Evolutionary conservation across 2,888 invertebrate species (phyloP).

Genomic region (Fragum fragum): DNA sequence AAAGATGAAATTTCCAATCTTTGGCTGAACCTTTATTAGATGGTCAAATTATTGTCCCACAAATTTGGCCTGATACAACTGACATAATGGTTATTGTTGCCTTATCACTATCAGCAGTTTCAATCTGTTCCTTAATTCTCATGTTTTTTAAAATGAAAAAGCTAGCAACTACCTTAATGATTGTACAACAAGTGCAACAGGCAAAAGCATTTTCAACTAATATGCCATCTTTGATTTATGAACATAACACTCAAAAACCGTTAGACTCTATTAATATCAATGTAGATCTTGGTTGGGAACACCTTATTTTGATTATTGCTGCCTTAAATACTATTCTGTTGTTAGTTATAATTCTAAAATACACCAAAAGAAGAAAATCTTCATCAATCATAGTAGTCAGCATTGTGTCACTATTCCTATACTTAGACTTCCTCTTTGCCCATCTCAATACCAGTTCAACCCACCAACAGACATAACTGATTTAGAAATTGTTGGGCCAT

Average conservation of each 20-base stretch:
- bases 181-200: constrained; percentile 1
- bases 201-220: constrained; percentile 11
- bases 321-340: not conserved
- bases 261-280: not conserved
- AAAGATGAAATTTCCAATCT: constrained; percentile 42
- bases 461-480: too few species aligned
- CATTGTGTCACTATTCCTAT: constrained; percentile 13
- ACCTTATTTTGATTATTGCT: constrained; percentile 16
- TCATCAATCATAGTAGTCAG: not conserved
- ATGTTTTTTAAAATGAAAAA: not conserved
- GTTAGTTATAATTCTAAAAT: not conserved
- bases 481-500: too few species aligned
- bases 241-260: not conserved
- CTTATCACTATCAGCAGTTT: not conserved
- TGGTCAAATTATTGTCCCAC: constrained; percentile 25
- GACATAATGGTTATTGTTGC: not conserved
- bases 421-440: constrained; percentile 19
- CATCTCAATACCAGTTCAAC: constrained; percentile 27
- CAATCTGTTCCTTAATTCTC: not conserved
- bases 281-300: constrained; percentile 13
- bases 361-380: not conserved
- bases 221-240: constrained; percentile 36
- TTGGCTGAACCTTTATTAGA: constrained; percentile 47
- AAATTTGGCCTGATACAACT: not conserved
- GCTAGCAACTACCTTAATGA: not conserved